phyloP scores from a whole-genome alignment of 2,113 vertebrate genomes.

The Syrrhaptes paradoxus region DNA sequence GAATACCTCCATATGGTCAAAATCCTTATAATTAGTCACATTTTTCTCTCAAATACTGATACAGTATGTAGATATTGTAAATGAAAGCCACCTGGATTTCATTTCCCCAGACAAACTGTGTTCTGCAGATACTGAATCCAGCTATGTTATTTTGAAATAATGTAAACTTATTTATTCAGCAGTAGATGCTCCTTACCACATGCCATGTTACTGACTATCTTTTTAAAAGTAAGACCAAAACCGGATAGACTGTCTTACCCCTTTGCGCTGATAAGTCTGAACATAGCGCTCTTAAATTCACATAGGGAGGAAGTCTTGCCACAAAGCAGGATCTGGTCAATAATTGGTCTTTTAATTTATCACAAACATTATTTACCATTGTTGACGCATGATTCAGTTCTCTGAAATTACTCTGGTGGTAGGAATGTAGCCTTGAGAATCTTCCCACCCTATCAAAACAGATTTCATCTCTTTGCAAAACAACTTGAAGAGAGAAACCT shows the following conservation, averaged over 20 bases:
- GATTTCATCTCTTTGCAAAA: slow-evolving; percentile 31
- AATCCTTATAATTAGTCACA: not conserved
- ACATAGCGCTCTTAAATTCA: not conserved
- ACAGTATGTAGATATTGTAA: not conserved
- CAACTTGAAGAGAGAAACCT: slow-evolving; percentile 4
- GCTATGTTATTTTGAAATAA: not conserved
- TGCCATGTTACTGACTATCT: not conserved
- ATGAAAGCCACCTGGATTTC: not conserved
- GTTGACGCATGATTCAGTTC: not conserved
- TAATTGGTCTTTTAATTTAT: not conserved
- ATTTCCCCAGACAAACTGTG: not conserved
- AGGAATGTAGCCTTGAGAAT: not conserved
- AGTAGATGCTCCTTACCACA: not conserved
- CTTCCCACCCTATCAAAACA: not conserved
- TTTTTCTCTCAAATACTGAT: not conserved
- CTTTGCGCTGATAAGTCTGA: not conserved
- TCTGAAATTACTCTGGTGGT: not conserved
- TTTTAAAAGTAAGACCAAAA: not conserved
- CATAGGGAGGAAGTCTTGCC: not conserved
- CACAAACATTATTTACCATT: not conserved
- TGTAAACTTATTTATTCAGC: not conserved
- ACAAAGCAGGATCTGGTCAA: slow-evolving; percentile 10
- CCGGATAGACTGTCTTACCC: not conserved
- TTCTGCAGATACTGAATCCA: not conserved
- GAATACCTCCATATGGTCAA: not conserved